Evolutionary conservation across 2,113 vertebrate genomes (phyloP), one percentile per base, ranked within the genome.

Genomic region (Percina caprodes): DNA sequence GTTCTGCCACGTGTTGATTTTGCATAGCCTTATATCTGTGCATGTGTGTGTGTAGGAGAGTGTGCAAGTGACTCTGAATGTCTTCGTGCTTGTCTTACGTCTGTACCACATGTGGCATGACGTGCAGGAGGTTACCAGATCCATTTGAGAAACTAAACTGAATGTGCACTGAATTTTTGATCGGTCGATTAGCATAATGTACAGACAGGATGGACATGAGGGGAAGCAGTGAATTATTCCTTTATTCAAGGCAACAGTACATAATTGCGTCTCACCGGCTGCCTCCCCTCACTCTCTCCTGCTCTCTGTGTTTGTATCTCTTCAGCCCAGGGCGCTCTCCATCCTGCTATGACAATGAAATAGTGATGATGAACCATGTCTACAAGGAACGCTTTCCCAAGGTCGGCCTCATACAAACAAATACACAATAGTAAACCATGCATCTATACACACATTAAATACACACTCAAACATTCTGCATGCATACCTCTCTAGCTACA

Each of bases 351-450:
- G 97, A 99, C 94, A 98, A 98, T 70, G 97, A 99, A 94, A 98
- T 98, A 68, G 95, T 97, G 90, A 97, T 98, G 96, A 98, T 98
- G 97, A 98, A 98, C 94, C 97, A 98, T 72, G 97, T 98, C 86
- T 99, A 98, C 93, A 98, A 97, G 93, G 97, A 98, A 81, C 94
- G 97, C 60, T 98, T 99, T 89, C 97, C 97, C 48, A 98, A 99
- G 97, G 97, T 99, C 93, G 94, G 88, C 75, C 69, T 74, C 81
- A 68, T 68, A 66, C 62, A 86, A 69, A 89, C 79, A 73, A 74
- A 89, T 52, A 45, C 84, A 61, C 77, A 71, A 79, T 72, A 71
- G 56, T 69, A 72, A 80, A 81, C 62, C 68, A 49, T 72, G 60
- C 33, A 15, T 54, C 19, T 9, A 39, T 4, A n/a, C 69, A 83